These are phyloP conservation scores for Haplotaxodon microlepis DNA, from an alignment of 2,113 vertebrate species.

Conservation along the genomic window DNA sequence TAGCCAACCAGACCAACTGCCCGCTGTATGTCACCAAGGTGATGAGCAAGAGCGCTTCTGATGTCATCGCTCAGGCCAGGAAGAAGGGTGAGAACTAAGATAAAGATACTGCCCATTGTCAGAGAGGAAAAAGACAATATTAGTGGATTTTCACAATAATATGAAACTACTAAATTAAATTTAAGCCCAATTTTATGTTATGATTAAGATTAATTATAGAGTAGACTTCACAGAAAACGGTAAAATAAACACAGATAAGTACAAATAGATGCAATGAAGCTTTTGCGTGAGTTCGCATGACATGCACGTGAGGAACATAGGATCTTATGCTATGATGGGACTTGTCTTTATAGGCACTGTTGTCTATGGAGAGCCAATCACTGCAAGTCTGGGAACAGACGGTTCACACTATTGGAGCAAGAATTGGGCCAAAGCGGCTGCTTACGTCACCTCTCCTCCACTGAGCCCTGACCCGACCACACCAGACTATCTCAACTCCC, in stretches of 20 bases:
- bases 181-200: not conserved
- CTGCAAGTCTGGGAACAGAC: conserved; percentile 92
- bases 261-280: not conserved
- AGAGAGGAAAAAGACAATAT: not conserved
- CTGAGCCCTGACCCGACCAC: conserved; percentile 95
- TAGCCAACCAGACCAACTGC: conserved; percentile 99
- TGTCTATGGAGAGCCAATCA: conserved; percentile 94
- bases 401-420: conserved; percentile 99
- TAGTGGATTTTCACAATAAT: not conserved
- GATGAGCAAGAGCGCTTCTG: conserved; percentile 97
- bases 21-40: conserved; percentile 98
- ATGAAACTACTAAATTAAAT: not conserved
- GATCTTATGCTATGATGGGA: not conserved
- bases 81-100: conserved; percentile 85
- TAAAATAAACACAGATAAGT: not conserved
- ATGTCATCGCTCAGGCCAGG: conserved; percentile 94
- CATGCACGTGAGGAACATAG: not conserved
- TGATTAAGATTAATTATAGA: not conserved
- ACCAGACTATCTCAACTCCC: conserved; percentile 94
- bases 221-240: not conserved
- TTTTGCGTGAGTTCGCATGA: not conserved
- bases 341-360: conserved; percentile 79
- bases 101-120: not conserved
- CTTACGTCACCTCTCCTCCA: conserved; percentile 93
- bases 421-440: conserved; percentile 98